phyloP scores from a whole-genome alignment of 2,888 invertebrate species.

The Ceriagrion tenellum region DNA sequence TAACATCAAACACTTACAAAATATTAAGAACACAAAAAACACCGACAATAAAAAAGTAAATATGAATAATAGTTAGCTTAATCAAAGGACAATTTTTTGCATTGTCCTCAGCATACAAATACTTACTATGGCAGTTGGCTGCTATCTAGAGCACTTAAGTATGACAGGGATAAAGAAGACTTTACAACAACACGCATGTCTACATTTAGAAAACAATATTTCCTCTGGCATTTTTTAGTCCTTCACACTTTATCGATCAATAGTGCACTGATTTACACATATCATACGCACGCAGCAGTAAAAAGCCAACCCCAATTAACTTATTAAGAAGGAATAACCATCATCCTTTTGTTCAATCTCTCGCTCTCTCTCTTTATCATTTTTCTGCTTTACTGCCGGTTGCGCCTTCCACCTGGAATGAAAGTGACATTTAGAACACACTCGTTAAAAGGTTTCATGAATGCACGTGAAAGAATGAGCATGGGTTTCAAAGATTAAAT shows the following conservation, averaged over 20 bases:
- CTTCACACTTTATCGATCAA: slow-evolving; percentile 55
- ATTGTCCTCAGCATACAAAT: slow-evolving; percentile 59
- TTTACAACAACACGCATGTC: slow-evolving; percentile 66
- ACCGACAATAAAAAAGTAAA: slow-evolving; percentile 52
- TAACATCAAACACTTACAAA: slow-evolving; percentile 67
- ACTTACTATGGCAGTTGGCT: slow-evolving; percentile 64
- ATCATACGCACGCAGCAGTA: slow-evolving; percentile 58
- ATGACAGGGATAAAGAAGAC: slow-evolving; percentile 62
- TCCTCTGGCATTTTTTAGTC: slow-evolving; percentile 61
- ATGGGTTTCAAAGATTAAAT: too few species aligned
- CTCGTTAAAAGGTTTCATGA: too few species aligned
- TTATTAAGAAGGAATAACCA: slow-evolving; percentile 63
- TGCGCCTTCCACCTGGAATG: slow-evolving; percentile 63
- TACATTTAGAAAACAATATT: slow-evolving; percentile 65
- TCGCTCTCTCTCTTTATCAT: slow-evolving; percentile 63
- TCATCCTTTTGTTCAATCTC: slow-evolving; percentile 61
- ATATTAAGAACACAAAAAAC: slow-evolving; percentile 64
- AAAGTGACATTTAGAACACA: not conserved
- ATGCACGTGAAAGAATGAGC: too few species aligned
- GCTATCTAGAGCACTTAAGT: slow-evolving; percentile 65
- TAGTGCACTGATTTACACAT: slow-evolving; percentile 67
- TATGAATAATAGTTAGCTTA: slow-evolving; percentile 52
- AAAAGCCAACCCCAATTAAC: slow-evolving; percentile 64
- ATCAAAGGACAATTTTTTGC: slow-evolving; percentile 59
- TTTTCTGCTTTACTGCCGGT: slow-evolving; percentile 50